phyloP scores from a whole-genome alignment of 2,113 vertebrate species.

The Burhinus bistriatus region DNA sequence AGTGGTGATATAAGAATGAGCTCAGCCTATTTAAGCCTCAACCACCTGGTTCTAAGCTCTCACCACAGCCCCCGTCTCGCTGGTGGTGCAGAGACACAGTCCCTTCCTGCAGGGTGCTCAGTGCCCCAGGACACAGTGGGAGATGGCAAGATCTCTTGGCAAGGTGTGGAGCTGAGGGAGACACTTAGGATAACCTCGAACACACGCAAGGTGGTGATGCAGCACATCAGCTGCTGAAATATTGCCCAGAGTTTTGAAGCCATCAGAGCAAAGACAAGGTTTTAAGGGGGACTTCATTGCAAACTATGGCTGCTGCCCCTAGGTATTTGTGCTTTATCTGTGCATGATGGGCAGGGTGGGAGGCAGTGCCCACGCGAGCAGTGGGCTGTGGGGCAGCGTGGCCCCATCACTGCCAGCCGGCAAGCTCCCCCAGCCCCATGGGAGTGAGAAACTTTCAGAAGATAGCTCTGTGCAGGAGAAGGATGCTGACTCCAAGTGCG shows the following conservation, averaged over 20 bases:
- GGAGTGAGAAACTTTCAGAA: not conserved
- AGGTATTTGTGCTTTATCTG: not conserved
- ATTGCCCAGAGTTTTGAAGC: not conserved
- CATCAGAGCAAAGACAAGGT: not conserved
- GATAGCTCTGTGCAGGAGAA: not conserved
- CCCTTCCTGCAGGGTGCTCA: not conserved
- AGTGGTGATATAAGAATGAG: not conserved
- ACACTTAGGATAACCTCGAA: accelerated
- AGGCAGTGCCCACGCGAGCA: accelerated
- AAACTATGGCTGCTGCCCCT: not conserved
- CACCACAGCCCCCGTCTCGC: accelerated
- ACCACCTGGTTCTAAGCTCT: not conserved
- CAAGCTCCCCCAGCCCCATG: not conserved
- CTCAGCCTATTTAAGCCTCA: not conserved
- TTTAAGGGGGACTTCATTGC: not conserved
- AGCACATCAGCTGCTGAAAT: not conserved
- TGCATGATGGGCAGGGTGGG: too few species aligned
- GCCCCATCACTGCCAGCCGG: not conserved
- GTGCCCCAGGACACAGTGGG: not conserved
- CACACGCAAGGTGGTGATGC: accelerated
- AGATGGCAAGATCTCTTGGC: not conserved
- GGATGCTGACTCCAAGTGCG: not conserved
- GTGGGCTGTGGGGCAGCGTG: not conserved
- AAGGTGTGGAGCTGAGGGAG: not conserved
- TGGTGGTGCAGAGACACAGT: not conserved